These are phyloP conservation scores for Falco naumanni DNA, from an alignment of 2,797 vertebrate species.

Conservation along the genomic window DNA sequence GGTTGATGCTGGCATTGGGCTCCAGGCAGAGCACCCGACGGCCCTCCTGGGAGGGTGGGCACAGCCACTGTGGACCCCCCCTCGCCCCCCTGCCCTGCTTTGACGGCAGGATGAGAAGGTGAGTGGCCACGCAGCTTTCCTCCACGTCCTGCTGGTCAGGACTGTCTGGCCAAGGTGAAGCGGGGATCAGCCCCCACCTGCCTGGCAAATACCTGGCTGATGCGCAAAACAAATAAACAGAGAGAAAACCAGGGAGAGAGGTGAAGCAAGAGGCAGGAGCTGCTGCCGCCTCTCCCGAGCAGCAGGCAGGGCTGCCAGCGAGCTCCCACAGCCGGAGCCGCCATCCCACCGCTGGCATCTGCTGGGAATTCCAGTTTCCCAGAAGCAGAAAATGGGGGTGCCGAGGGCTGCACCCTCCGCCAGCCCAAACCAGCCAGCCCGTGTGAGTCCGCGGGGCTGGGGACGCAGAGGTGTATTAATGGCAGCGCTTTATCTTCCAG, in stretches of 20 bases:
- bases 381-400: not conserved
- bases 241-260: not conserved
- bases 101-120: not conserved
- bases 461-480: not conserved
- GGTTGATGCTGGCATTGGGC: not conserved
- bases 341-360: accelerated
- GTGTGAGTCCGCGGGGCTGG: accelerated
- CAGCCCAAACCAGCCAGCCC: not conserved
- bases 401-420: not conserved
- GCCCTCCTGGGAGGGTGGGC: not conserved
- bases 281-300: not conserved
- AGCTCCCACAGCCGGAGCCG: not conserved
- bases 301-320: not conserved
- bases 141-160: accelerated
- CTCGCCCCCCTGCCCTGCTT: not conserved
- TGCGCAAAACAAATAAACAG: too few relatives aligned
- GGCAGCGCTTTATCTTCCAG: conserved; percentile 54
- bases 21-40: not conserved
- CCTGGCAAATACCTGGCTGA: not conserved
- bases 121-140: accelerated
- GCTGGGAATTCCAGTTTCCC: not conserved
- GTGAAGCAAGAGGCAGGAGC: not conserved
- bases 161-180: accelerated
- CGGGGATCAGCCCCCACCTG: not conserved
- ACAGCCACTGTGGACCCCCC: accelerated